Conservation (phyloP, 1,140 invertebrate species). For the Pinna nobilis region DNA sequence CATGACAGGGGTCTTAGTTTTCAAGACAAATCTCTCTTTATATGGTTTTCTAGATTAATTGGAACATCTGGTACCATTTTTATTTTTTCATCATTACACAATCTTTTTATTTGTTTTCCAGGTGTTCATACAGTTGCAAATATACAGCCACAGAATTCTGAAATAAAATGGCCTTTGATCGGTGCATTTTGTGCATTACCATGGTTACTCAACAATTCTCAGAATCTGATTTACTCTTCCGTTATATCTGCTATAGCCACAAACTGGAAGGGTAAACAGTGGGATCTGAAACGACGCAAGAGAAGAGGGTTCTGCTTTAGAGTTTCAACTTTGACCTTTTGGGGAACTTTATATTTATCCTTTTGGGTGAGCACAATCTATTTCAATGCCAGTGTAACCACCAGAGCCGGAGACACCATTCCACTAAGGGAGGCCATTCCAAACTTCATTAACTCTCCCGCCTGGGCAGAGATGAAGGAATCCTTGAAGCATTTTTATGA, state of each 20-base stretch:
- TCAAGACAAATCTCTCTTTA: neutral
- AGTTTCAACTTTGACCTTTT: constrained; percentile 77
- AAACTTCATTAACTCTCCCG: constrained; percentile 92
- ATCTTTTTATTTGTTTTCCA: constrained; percentile 72
- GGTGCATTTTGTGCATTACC: constrained; percentile 81
- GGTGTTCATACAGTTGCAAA: constrained; percentile 94
- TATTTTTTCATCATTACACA: neutral
- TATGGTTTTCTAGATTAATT: neutral
- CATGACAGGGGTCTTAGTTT: too few species aligned
- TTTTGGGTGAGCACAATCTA: constrained; percentile 88
- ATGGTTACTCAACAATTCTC: constrained; percentile 81
- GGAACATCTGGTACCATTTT: neutral
- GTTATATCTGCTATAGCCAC: constrained; percentile 53
- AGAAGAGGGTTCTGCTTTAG: constrained; percentile 75
- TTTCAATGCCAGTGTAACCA: constrained; percentile 91
- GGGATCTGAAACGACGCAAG: constrained; percentile 70
- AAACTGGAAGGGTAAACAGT: constrained; percentile 60
- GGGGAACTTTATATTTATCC: constrained; percentile 82
- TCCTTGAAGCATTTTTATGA: constrained; percentile 84
- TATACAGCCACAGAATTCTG: constrained; percentile 85
- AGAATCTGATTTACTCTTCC: constrained; percentile 44
- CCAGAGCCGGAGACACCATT: constrained; percentile 90
- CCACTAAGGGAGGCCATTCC: constrained; percentile 87
- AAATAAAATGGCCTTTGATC: constrained; percentile 81
- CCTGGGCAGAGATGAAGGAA: constrained; percentile 84